Evolutionary conservation across 1,140 invertebrate genomes (phyloP).

Genomic region (Drosophila murphyi): DNA sequence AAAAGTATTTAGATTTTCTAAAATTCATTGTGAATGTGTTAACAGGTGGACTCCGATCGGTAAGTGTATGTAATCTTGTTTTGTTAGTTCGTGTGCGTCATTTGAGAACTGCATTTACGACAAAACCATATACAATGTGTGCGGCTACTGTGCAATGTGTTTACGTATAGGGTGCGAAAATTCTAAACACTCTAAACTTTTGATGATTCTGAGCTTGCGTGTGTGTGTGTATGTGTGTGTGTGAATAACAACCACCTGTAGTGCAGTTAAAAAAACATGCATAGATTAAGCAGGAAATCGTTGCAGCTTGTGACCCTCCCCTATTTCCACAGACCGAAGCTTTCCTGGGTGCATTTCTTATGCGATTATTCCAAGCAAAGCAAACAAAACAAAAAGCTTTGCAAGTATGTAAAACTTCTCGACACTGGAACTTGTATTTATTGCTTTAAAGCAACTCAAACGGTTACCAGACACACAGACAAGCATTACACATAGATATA

Average conservation of each 20-base stretch:
- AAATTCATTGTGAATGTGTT: too few relatives aligned
- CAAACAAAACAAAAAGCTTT: slow-evolving; percentile 12
- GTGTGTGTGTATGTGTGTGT: not conserved
- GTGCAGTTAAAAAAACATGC: not conserved
- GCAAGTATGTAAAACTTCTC: not conserved
- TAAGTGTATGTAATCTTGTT: not conserved
- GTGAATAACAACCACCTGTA: slow-evolving; percentile 40
- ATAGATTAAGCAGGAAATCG: slow-evolving; percentile 17
- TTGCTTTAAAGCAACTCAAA: not conserved
- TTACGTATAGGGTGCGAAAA: slow-evolving; percentile 21
- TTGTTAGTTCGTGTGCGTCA: slow-evolving; percentile 26
- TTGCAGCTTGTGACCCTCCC: slow-evolving; percentile 3
- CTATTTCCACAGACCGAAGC: slow-evolving; percentile 2
- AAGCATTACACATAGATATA: not conserved
- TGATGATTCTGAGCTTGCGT: not conserved
- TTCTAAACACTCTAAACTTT: slow-evolving; percentile 13
- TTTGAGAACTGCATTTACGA: slow-evolving; percentile 16
- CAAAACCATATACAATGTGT: slow-evolving; percentile 10
- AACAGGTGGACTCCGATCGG: too few relatives aligned
- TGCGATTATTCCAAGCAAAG: slow-evolving; percentile 3
- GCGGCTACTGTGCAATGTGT: slow-evolving; percentile 35
- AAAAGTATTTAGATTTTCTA: too few relatives aligned
- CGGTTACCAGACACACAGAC: not conserved
- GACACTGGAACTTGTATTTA: slow-evolving; percentile 15
- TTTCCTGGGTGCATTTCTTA: slow-evolving; percentile 16